A percentile compares a stretch with the other conserved stretches of the same genome.
Evolutionary conservation across 2,888 invertebrate species (phyloP).

Genomic region (Nowickia ferox): DNA sequence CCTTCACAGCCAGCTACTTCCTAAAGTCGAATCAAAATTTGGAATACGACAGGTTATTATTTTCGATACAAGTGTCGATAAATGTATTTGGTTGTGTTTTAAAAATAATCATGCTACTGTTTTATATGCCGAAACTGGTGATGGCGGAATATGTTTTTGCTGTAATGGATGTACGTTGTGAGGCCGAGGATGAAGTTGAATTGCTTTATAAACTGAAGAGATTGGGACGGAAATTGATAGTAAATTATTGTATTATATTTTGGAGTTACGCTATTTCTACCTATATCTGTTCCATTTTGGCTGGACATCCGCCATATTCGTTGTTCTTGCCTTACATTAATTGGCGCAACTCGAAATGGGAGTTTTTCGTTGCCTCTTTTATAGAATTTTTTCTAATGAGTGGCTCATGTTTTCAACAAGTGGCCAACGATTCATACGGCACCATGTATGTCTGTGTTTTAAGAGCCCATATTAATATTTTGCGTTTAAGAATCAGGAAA

Average conservation of each 20-base stretch:
- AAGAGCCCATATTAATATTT: slow-evolving; percentile 67
- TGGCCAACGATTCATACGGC: slow-evolving; percentile 71
- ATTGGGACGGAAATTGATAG: slow-evolving; percentile 65
- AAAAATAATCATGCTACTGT: slow-evolving; percentile 69
- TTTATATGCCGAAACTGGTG: slow-evolving; percentile 61
- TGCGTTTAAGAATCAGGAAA: slow-evolving; percentile 66
- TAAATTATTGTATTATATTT: slow-evolving; percentile 66
- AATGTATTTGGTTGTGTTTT: slow-evolving; percentile 70
- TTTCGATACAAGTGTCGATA: slow-evolving; percentile 72
- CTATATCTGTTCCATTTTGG: slow-evolving; percentile 66
- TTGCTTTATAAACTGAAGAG: slow-evolving; percentile 59
- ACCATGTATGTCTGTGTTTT: slow-evolving; percentile 72
- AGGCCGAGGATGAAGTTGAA: slow-evolving; percentile 61
- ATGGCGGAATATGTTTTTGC: slow-evolving; percentile 68
- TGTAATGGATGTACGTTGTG: slow-evolving; percentile 73
- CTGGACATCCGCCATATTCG: slow-evolving; percentile 72
- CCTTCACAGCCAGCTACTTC: slow-evolving; percentile 71
- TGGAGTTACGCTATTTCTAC: slow-evolving; percentile 72
- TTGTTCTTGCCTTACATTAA: slow-evolving; percentile 70
- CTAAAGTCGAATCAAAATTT: slow-evolving; percentile 53
- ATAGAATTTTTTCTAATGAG: slow-evolving; percentile 70
- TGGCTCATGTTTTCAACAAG: slow-evolving; percentile 71
- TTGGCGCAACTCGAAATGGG: slow-evolving; percentile 71
- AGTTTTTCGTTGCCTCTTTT: slow-evolving; percentile 67
- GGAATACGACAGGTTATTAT: slow-evolving; percentile 69